Percentiles rank a stretch among this genome's conserved stretches.
Evolutionary conservation across 2,113 vertebrate species (phyloP).

Genomic region (Lutjanus erythropterus): DNA sequence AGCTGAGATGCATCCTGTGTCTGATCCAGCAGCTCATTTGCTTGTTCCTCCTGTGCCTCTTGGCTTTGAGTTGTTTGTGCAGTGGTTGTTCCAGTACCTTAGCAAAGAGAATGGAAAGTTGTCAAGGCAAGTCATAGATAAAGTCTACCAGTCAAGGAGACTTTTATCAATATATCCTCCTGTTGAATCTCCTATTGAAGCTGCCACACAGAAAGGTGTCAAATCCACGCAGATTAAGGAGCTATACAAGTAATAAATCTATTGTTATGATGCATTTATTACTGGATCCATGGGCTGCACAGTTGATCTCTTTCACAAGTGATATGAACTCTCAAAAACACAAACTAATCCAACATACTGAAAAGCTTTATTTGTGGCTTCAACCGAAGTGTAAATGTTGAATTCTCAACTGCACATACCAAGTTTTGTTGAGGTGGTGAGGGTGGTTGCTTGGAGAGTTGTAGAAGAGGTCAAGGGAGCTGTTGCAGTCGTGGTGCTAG

Average conservation of each 20-base stretch:
- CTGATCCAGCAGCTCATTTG: constrained; percentile 62
- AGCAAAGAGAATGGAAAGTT: background rate
- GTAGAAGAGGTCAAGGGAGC: background rate
- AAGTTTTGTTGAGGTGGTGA: background rate
- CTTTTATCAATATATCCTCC: background rate
- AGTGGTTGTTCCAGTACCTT: background rate
- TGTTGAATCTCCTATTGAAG: background rate
- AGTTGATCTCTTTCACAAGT: too few species aligned
- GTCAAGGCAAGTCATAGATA: background rate
- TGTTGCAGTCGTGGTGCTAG: background rate
- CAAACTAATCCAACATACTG: background rate
- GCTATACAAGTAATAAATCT: background rate
- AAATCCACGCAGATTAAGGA: background rate
- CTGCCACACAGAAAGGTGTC: background rate
- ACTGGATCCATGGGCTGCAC: too few species aligned
- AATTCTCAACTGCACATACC: constrained; percentile 32
- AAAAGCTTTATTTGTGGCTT: background rate
- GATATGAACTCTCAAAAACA: too few species aligned
- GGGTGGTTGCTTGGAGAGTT: background rate
- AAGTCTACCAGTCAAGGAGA: background rate
- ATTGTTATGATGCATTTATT: background rate
- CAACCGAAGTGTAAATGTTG: background rate
- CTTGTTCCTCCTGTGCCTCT: constrained; percentile 23
- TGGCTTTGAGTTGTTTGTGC: constrained; percentile 17
- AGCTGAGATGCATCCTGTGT: constrained; percentile 56